phyloP scores from a whole-genome alignment of 2,888 invertebrate species.

The Nomada lathburiana region DNA sequence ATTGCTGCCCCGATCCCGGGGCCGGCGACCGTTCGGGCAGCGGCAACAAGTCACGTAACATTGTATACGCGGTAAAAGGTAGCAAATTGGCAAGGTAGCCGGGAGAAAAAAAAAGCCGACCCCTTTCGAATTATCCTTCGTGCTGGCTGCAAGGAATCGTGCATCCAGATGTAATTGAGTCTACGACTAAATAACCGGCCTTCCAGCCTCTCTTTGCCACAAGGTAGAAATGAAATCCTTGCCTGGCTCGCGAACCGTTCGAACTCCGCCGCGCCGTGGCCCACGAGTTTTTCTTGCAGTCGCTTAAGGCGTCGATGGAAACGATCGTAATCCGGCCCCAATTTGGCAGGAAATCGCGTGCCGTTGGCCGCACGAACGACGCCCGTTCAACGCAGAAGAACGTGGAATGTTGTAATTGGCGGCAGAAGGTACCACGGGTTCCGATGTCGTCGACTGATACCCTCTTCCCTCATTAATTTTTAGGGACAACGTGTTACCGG shows the following conservation, averaged over 20 bases:
- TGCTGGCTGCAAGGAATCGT: slow-evolving; percentile 66
- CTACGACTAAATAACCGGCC: slow-evolving; percentile 62
- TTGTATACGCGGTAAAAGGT: slow-evolving; percentile 26
- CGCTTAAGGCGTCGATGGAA: slow-evolving; percentile 72
- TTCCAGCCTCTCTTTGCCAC: slow-evolving; percentile 33
- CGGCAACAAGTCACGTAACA: slow-evolving; percentile 45
- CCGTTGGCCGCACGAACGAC: slow-evolving; percentile 66
- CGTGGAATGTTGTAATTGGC: slow-evolving; percentile 79
- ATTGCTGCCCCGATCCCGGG: background rate
- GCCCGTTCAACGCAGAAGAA: slow-evolving; percentile 59
- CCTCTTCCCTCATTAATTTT: slow-evolving; percentile 74
- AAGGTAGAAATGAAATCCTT: slow-evolving; percentile 51
- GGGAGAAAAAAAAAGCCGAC: slow-evolving; percentile 16
- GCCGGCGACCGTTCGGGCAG: background rate
- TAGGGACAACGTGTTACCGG: slow-evolving; percentile 60
- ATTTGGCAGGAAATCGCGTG: slow-evolving; percentile 78
- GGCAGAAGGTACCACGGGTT: slow-evolving; percentile 72
- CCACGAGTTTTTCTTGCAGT: slow-evolving; percentile 51
- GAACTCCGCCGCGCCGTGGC: background rate
- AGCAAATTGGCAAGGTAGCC: slow-evolving; percentile 35
- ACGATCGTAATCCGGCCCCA: slow-evolving; percentile 72
- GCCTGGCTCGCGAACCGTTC: slow-evolving; percentile 13
- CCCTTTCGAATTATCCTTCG: slow-evolving; percentile 56
- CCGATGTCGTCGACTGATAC: slow-evolving; percentile 80
- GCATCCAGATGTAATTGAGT: slow-evolving; percentile 58